A percentile compares a stretch with the other conserved stretches of the same genome.
Conservation (phyloP, 2,888 invertebrate species). For the Raillietiella orientalis region DNA sequence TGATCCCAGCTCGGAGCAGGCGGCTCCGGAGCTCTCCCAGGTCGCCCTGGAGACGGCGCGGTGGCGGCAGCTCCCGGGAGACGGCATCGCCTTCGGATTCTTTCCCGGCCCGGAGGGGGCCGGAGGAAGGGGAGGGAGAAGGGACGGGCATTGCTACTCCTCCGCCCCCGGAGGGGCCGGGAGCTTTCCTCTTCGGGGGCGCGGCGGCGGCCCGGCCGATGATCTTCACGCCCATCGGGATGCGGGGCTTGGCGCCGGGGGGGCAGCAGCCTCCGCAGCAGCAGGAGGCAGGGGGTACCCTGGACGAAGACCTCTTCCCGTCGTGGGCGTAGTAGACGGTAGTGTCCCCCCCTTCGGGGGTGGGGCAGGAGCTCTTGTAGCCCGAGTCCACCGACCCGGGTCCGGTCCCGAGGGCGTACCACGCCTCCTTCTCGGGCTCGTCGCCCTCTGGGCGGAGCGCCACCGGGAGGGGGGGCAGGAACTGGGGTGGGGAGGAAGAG, state of each 20-base stretch:
- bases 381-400: conserved; percentile 12
- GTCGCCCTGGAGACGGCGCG: no score
- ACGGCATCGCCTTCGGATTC: no score
- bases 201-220: no score
- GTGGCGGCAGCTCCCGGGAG: no score
- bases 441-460: conserved; percentile 5
- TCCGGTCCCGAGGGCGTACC: conserved; percentile 8
- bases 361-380: conserved; percentile 12
- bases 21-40: no score
- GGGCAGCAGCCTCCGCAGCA: conserved; percentile 5
- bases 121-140: no score
- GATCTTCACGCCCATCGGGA: conserved; percentile 11
- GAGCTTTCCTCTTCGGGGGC: no score
- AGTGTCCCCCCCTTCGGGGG: conserved; percentile 11
- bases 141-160: no score
- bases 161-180: no score
- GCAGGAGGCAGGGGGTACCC: conserved; percentile 6
- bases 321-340: conserved; percentile 9
- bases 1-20: no score
- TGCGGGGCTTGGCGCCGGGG: conserved; percentile 9
- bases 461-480: conserved; percentile 2
- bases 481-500: conserved; percentile 3
- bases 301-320: conserved; percentile 8
- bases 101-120: no score
- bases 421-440: conserved; percentile 3